phyloP scores from a whole-genome alignment of 2,113 vertebrate genomes.

The Procavia capensis region DNA sequence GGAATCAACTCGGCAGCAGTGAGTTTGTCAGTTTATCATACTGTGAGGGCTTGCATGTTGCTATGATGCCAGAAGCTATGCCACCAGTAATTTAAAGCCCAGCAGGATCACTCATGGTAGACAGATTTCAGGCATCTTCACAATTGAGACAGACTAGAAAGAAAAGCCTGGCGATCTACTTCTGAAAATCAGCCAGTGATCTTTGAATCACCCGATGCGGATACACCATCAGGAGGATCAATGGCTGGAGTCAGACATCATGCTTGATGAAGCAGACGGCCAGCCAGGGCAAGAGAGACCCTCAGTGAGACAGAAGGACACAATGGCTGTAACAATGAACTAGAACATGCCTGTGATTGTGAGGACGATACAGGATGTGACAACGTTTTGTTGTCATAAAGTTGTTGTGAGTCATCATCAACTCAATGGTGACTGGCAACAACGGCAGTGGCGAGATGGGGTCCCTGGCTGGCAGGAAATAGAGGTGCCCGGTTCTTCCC shows the following conservation, averaged over 20 bases:
- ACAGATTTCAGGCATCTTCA: background rate
- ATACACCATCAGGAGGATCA: background rate
- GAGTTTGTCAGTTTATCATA: too few species aligned
- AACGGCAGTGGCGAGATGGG: background rate
- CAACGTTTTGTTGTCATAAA: background rate
- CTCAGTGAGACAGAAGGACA: background rate
- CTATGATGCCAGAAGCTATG: too few species aligned
- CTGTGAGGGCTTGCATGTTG: too few species aligned
- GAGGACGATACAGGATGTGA: background rate
- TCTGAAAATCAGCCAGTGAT: background rate
- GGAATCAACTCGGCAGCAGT: too few species aligned
- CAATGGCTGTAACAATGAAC: background rate
- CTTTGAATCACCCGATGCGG: too few species aligned
- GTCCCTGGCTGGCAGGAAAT: background rate
- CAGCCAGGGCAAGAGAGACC: background rate
- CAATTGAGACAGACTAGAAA: background rate
- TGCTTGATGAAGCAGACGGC: background rate
- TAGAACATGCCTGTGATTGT: background rate
- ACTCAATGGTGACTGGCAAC: background rate
- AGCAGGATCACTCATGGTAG: background rate
- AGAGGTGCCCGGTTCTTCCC: background rate
- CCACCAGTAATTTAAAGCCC: too few species aligned
- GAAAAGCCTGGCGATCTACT: background rate
- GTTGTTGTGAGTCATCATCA: background rate
- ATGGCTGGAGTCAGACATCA: background rate